Percentiles rank a stretch among this genome's conserved stretches.
phyloP scores from a whole-genome alignment of 2,113 vertebrate genomes.

The Solea solea region DNA sequence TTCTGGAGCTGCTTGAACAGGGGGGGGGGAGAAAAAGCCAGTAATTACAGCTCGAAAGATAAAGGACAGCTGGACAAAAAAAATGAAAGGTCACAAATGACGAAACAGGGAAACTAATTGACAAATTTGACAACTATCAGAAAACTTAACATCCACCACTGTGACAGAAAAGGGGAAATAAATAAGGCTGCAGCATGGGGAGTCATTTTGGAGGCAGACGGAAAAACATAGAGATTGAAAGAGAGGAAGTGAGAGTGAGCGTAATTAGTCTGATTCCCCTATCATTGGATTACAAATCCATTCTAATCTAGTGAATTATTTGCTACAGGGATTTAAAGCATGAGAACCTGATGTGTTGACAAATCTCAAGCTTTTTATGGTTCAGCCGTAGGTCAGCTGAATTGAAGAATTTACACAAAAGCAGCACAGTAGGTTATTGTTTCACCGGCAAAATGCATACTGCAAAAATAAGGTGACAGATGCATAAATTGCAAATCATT shows the following conservation, averaged over 20 bases:
- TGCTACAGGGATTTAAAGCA: slow-evolving; percentile 27
- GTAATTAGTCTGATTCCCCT: slow-evolving; percentile 57
- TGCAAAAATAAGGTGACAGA: background rate
- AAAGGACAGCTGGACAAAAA: background rate
- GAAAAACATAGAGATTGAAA: slow-evolving; percentile 24
- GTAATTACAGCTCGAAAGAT: background rate
- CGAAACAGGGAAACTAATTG: slow-evolving; percentile 10
- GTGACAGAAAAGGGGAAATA: slow-evolving; percentile 8
- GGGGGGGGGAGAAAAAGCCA: background rate
- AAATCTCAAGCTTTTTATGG: slow-evolving; percentile 36
- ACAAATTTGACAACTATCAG: slow-evolving; percentile 25
- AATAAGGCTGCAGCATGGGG: background rate
- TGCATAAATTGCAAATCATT: too few relatives aligned
- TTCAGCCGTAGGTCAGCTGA: slow-evolving; percentile 29
- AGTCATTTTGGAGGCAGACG: slow-evolving; percentile 13
- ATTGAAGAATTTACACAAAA: slow-evolving; percentile 3
- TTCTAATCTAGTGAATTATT: slow-evolving; percentile 45
- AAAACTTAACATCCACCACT: slow-evolving; percentile 27
- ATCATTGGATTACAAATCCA: slow-evolving; percentile 45
- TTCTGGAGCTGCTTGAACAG: background rate
- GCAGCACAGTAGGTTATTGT: background rate
- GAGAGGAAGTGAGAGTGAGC: background rate
- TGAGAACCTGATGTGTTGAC: slow-evolving; percentile 41
- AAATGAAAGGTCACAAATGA: background rate
- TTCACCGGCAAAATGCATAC: background rate